Base-by-base conservation (phyloP, 1,140 invertebrate genomes). In the Charaxes varanes region DNA sequence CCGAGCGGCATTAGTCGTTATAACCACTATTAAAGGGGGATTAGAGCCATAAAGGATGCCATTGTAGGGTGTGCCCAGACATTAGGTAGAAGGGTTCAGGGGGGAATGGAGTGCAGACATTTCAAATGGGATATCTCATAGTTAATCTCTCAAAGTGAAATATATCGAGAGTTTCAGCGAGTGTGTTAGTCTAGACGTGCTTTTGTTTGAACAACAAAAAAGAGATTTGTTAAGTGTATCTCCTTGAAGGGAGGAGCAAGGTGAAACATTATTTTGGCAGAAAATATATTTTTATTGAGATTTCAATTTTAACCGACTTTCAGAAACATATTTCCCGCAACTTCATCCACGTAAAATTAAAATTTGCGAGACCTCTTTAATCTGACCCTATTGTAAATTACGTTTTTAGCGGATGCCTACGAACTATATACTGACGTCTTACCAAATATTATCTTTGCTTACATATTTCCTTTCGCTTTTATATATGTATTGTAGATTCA, bases 21-120 rank as follows among this genome's bases (percentile, higher is more conserved):
- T 41, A 47, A 41, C 30, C 44, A 47, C 44, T 47, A 47, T 47
- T 35, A 47, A 15, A 34, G 44, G 32, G 28, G 37, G 44, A 47
- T 47, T 47, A 47, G 19, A 26, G 36, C 44, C 6, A 47, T 47
- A 47, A 41, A 41, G 37, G 31, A 23, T 14, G 30, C 23, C 16
- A 19, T 15, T 19, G 10, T 12, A 41, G 44, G 36, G 37, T 31
- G 28, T 15, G 11, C 16, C 30, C 30, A 33, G 35, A 45, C 42
- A 36, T 35, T 28, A 41, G 44, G 23, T 16, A 28, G 17, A 40
- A 40, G 35, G 37, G 44, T 47, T 47, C 32, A 22, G 36, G 30
- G 40, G 21, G 31, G 31, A 47, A 30, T 41, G 19, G n/a, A n/a
- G n/a, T 16, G 23, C 32, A 41, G 32, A 42, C 32, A 46, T 34